A percentile compares a stretch with the other conserved stretches of the same genome.
These are phyloP conservation scores for Eristalis intricaria DNA, from an alignment of 2,888 invertebrate genomes.

Conservation along the genomic window DNA sequence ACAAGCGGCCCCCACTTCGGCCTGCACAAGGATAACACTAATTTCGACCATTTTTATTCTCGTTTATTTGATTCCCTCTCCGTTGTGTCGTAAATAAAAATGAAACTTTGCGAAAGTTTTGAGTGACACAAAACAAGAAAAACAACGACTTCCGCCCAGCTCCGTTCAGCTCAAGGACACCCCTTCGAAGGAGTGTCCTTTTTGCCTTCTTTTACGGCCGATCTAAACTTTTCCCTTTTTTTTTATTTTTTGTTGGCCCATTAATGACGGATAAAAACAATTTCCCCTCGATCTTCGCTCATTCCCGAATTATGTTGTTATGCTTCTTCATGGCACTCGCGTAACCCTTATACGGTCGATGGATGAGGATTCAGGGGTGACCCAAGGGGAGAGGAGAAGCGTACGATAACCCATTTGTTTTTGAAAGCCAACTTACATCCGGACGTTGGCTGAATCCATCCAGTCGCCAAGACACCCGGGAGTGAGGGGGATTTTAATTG, in stretches of 20 bases:
- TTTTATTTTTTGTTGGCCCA: background rate
- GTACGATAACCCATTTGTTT: background rate
- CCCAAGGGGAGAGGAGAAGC: too few species aligned
- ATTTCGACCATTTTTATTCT: background rate
- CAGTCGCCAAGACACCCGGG: background rate
- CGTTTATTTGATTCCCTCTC: background rate
- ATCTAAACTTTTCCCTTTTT: background rate
- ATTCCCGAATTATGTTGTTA: background rate
- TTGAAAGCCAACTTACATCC: background rate
- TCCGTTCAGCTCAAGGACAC: background rate
- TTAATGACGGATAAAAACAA: background rate
- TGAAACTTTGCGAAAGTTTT: background rate
- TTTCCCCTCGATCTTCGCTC: background rate
- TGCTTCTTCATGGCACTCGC: too few species aligned
- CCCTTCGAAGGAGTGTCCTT: background rate
- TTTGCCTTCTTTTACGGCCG: background rate
- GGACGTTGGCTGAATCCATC: background rate
- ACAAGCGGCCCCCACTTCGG: background rate
- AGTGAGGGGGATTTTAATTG: background rate
- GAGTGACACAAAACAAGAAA: background rate
- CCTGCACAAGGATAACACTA: background rate
- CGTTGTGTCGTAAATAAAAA: background rate
- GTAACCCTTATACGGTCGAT: background rate
- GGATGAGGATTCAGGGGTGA: background rate
- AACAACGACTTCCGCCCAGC: background rate